phyloP scores from a whole-genome alignment of 2,797 vertebrate genomes.

The Bufotes viridis region DNA sequence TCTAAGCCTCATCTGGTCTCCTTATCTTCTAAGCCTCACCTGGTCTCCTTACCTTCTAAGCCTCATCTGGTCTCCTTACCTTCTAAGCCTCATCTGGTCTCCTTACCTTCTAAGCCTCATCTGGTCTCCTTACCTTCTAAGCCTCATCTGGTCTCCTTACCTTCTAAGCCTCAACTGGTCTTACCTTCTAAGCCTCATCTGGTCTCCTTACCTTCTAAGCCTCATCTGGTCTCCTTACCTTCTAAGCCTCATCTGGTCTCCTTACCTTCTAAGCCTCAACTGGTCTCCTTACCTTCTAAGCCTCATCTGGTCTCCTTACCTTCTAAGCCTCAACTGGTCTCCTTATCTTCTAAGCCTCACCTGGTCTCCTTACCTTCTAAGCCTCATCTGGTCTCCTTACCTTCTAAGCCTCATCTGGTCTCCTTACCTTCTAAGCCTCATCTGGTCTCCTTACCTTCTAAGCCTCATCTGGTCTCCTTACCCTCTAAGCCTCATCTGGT shows the following conservation, averaged over 20 bases:
- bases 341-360: constrained; percentile 77
- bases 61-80: constrained; percentile 34
- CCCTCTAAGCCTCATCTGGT: too few relatives aligned
- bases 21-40: too few relatives aligned
- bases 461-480: constrained; percentile 47
- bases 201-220: too few relatives aligned
- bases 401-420: constrained; percentile 69
- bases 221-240: constrained; percentile 73
- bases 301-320: constrained; percentile 34
- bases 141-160: constrained; percentile 68
- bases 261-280: too few relatives aligned
- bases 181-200: too few relatives aligned
- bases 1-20: constrained; percentile 62
- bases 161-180: constrained; percentile 75
- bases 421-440: too few relatives aligned
- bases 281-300: constrained; percentile 75
- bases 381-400: constrained; percentile 68
- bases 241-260: constrained; percentile 62
- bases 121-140: too few relatives aligned
- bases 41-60: constrained; percentile 75
- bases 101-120: constrained; percentile 77
- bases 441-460: constrained; percentile 75
- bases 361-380: too few relatives aligned
- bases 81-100: too few relatives aligned
- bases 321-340: too few relatives aligned